Evolutionary conservation across 2,888 invertebrate genomes (phyloP).

Genomic region (Dryomyza anilis): DNA sequence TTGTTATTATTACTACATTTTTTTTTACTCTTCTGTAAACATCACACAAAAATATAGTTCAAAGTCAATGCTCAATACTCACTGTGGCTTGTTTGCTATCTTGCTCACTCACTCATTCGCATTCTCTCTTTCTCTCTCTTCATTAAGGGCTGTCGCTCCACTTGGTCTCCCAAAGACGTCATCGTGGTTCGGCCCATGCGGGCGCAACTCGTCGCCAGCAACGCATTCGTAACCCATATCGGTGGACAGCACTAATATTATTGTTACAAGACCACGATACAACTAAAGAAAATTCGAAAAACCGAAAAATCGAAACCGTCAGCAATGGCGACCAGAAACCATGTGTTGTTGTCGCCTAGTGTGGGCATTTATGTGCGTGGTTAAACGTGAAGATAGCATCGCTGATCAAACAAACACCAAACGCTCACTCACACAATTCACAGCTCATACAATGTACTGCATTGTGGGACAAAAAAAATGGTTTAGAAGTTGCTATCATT

Average conservation of each 20-base stretch:
- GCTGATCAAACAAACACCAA: constrained; percentile 5
- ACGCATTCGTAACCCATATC: neutral
- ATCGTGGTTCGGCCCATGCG: neutral
- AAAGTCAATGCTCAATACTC: constrained; percentile 9
- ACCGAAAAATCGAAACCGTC: no score
- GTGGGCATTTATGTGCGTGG: neutral
- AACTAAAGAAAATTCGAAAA: neutral
- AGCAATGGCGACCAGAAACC: neutral
- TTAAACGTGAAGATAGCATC: neutral
- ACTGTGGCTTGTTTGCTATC: neutral
- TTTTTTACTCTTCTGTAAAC: neutral
- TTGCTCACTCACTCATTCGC: neutral
- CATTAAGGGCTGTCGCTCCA: neutral
- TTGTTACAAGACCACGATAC: neutral
- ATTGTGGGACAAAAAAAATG: neutral
- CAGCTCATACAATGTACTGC: neutral
- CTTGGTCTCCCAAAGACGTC: neutral
- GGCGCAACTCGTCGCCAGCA: no score
- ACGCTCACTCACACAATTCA: neutral
- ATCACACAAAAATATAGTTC: constrained; percentile 7
- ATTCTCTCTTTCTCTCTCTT: neutral
- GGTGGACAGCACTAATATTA: neutral
- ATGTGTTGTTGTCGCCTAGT: neutral
- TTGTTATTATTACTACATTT: neutral
- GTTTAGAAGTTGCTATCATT: neutral